Evolutionary conservation across 1,140 invertebrate genomes (phyloP), one percentile per base, ranked within the genome.

Genomic region (Chrysoperla carnea): DNA sequence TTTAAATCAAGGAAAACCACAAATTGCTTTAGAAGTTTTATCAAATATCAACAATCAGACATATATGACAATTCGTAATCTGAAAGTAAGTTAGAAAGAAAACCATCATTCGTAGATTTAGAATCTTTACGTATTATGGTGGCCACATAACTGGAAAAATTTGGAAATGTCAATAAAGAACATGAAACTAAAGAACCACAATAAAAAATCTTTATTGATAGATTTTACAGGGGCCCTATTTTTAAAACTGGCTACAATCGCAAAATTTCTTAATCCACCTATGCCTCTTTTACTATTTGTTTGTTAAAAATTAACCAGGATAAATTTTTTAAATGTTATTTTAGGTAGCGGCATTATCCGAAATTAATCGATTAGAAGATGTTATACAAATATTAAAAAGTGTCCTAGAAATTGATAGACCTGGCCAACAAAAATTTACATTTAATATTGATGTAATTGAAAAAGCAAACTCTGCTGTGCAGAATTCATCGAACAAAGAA

Each of bases 1-100:
- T 15, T 48, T 86, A 13, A 78, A 75, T 29, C 76, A 84, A 55
- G 72, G 75, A 37, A 57, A 65, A 38, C 73, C 81, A 33, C 66
- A 78, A 15, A 50, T 76, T 29, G 73, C 78, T 4, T 47, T 84
- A 9, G 82, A 87, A 64, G 64, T 83, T 23, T 44, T 82, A 14
- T 54, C 66, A 2, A 46, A 50, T 17, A 47, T 66, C 8, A 66
- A 52, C 49, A 59, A 66, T 35, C 61, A 64, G 40, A 66, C 72
- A 45, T 83, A 80, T 51, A 72, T 81, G 0, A 75, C 75, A 11
- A 52, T 79, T 1, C 69, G 77, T 47, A 78, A 76, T 66, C 56
- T 84, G 9, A 81, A 76, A 61, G 64, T 81, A 48, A 52, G 44
- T 49, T 29, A 29, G n/a, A 47, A 39, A 43, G 46, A 45, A 45